Base-by-base conservation (phyloP, 2,797 vertebrate genomes). In the Luscinia luscinia region DNA sequence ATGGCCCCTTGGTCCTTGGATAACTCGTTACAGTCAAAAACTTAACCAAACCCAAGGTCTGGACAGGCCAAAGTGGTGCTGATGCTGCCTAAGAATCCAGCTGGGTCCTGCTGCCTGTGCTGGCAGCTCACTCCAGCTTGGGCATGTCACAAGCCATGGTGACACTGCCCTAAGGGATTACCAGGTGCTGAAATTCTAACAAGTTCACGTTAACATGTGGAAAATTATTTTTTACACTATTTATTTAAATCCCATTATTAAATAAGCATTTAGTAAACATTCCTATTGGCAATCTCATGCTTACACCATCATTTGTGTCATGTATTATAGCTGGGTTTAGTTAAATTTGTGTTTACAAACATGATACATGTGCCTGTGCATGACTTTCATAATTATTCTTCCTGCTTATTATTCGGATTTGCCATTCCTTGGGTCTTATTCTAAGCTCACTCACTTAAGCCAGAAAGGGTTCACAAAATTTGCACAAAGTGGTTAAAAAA, bases 201-300 rank as follows among this genome's bases (percentile, higher is more conserved):
- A 62, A 57, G 41, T 69, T 67, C 40, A 19, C 22, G 3, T 84
- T 94, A 59, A 28, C 74, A 49, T 4, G 4, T 43, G 41, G 69
- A 93, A 96, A 96, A 95, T 30, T 8, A 26, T 85, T 95, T 94
- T 87, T 81, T 89, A 67, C 38, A 41, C 67, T 77, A 61, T 91
- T 96, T 97, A 96, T 95, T 97, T 95, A 96, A 96, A 67, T 40
- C 13, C 52, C 36, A 43, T 91, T 96, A 96, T 97, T 92, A 84
- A 96, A 72, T 62, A 95, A 91, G 63, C 7, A 36, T 97, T 96
- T 75, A 83, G 49, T 90, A 80, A 95, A 69, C 6, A 22, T 94
- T 93, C 67, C 18, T 67, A 46, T 95, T 91, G 89, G 62, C 58
- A 51, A 18, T 85, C 76, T 94, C 43, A 40, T 82, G 96, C 81